Conservation (phyloP, 23 tunicate genomes). For the Halocynthia aurantium region DNA sequence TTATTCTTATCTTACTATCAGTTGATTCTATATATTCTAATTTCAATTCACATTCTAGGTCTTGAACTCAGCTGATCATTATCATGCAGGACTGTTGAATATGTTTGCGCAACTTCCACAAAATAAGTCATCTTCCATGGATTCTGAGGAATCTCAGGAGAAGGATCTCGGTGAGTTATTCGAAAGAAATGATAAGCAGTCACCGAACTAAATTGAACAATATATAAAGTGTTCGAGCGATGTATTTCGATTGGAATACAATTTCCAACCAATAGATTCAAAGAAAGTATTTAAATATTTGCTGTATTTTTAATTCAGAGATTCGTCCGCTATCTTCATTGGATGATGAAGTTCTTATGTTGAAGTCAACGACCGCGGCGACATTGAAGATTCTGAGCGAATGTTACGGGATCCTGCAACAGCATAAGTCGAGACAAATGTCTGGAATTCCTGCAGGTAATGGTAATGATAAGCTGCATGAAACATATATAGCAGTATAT, state of each 20-base stretch:
- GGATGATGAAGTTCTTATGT: conserved; percentile 64
- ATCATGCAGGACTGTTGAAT: conserved; percentile 73
- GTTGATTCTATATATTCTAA: background rate
- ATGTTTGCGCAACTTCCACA: conserved; percentile 44
- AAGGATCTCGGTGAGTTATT: no score
- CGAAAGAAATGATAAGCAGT: no score
- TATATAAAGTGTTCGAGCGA: background rate
- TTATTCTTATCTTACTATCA: no score
- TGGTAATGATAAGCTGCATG: background rate
- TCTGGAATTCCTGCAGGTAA: conserved; percentile 63
- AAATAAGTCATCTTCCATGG: no score
- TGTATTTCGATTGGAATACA: background rate
- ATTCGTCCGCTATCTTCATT: conserved; percentile 21
- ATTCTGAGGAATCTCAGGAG: no score
- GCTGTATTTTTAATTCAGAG: background rate
- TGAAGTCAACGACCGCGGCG: conserved; percentile 67
- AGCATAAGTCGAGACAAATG: conserved; percentile 22
- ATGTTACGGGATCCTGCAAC: conserved; percentile 47
- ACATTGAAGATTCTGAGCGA: conserved; percentile 40
- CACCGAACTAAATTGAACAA: background rate
- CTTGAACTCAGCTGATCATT: conserved; percentile 66
- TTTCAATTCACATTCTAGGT: conserved; percentile 26
- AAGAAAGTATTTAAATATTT: background rate
- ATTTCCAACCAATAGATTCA: background rate
- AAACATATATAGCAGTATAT: no score